Conservation (phyloP, 53 echinoderm and acorn worm genomes). For the Stichopus horrens region DNA sequence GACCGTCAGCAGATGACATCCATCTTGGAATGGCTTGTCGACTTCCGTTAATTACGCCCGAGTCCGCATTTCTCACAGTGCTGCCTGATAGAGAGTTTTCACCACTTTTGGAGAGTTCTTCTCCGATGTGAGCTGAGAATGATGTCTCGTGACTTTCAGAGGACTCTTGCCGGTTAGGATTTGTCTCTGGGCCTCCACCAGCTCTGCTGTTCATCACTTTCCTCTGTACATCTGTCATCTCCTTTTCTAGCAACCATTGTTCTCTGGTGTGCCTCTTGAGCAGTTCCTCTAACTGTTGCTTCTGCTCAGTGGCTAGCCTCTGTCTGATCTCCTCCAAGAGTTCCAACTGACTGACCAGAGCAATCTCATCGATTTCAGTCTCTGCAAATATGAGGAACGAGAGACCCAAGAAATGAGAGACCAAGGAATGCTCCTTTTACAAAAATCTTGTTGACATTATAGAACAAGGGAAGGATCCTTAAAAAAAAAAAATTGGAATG, state of each 20-base stretch:
- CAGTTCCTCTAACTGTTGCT: slow-evolving; percentile 74
- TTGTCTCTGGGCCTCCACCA: background rate
- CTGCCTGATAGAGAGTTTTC: background rate
- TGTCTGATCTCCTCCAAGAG: slow-evolving; percentile 77
- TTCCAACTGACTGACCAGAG: slow-evolving; percentile 67
- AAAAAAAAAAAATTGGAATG: too few relatives aligned
- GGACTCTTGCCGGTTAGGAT: background rate
- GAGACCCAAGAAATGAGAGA: background rate
- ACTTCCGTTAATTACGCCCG: background rate
- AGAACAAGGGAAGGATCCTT: background rate
- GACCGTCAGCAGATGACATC: background rate
- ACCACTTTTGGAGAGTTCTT: background rate
- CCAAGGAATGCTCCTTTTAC: background rate
- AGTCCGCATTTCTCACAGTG: background rate
- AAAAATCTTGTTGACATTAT: background rate
- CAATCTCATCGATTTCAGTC: slow-evolving; percentile 49
- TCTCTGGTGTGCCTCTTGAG: slow-evolving; percentile 75
- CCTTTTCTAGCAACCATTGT: slow-evolving; percentile 72
- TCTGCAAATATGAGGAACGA: background rate
- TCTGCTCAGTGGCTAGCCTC: slow-evolving; percentile 75
- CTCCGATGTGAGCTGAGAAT: background rate
- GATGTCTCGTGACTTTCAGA: background rate
- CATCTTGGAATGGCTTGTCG: background rate
- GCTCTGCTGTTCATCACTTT: slow-evolving; percentile 39
- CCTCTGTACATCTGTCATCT: slow-evolving; percentile 77